Evolutionary conservation across 2,113 vertebrate species (phyloP).

Genomic region (Cephalophus harveyi): DNA sequence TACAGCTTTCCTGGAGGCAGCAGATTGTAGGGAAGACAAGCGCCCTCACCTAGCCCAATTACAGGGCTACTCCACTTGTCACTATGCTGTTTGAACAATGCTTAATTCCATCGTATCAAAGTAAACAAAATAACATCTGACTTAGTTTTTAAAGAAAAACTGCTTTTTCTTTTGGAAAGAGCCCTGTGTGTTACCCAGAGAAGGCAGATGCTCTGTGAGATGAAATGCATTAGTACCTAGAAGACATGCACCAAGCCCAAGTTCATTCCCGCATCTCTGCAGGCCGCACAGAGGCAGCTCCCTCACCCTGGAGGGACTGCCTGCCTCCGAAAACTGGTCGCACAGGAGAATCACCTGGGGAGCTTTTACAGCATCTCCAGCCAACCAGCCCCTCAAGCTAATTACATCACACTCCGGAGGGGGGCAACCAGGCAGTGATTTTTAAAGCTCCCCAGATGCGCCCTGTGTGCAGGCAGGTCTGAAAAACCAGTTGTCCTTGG

Average conservation of each 20-base stretch:
- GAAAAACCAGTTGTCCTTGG: neutral
- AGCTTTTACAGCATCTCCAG: neutral
- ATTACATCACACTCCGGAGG: neutral
- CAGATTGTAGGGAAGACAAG: neutral
- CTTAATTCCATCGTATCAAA: neutral
- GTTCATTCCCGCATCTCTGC: neutral
- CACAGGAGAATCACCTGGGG: neutral
- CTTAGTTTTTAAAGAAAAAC: neutral
- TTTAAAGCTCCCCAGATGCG: neutral
- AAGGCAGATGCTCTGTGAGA: neutral
- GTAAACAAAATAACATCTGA: neutral
- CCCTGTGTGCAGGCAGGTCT: neutral
- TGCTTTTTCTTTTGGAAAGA: neutral
- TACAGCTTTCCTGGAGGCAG: neutral
- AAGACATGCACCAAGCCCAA: neutral
- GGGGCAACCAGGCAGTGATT: neutral
- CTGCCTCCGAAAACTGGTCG: neutral
- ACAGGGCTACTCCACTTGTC: fast-evolving
- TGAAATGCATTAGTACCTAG: neutral
- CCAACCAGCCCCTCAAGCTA: neutral
- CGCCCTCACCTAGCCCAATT: fast-evolving
- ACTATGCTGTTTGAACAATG: neutral
- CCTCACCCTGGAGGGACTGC: neutral
- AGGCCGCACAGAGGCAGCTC: neutral
- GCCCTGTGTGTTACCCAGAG: fast-evolving